These are phyloP conservation scores for Eupithecia inturbata DNA, from an alignment of 2,888 invertebrate species.

Conservation along the genomic window DNA sequence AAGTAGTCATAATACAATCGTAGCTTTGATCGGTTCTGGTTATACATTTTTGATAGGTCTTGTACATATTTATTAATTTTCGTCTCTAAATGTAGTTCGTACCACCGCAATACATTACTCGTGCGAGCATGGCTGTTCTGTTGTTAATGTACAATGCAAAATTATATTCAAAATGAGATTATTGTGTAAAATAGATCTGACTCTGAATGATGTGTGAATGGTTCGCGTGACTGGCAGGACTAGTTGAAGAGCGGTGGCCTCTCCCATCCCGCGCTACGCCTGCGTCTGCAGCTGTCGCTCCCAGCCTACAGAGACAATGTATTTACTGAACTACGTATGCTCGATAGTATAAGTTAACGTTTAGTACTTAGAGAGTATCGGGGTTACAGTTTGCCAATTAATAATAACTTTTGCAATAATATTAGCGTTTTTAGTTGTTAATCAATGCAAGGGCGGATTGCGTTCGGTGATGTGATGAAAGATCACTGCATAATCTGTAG, in stretches of 20 bases:
- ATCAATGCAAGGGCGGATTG: conserved; percentile 48
- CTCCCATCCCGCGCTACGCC: neutral
- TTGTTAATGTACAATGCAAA: conserved; percentile 45
- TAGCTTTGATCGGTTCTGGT: conserved; percentile 36
- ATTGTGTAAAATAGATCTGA: conserved; percentile 58
- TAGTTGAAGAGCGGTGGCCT: neutral
- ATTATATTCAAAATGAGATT: conserved; percentile 50
- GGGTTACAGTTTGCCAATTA: conserved; percentile 59
- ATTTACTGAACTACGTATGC: conserved; percentile 31
- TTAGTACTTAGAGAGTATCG: conserved; percentile 76
- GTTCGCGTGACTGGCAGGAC: conserved; percentile 48
- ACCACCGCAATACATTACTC: conserved; percentile 49
- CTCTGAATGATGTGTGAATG: conserved; percentile 50
- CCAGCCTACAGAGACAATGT: conserved; percentile 22
- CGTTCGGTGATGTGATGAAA: conserved; percentile 38
- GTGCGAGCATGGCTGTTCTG: conserved; percentile 39
- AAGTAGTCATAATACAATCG: conserved; percentile 35
- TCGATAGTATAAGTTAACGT: conserved; percentile 63
- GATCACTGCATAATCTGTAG: conserved; percentile 55
- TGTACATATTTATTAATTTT: conserved; percentile 63
- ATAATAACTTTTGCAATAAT: conserved; percentile 66
- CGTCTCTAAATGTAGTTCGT: conserved; percentile 56
- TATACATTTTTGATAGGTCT: conserved; percentile 48
- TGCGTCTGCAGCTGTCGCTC: neutral
- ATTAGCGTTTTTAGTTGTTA: conserved; percentile 53